phyloP scores from a whole-genome alignment of 2,113 vertebrate genomes.

The Epinephelus lanceolatus region DNA sequence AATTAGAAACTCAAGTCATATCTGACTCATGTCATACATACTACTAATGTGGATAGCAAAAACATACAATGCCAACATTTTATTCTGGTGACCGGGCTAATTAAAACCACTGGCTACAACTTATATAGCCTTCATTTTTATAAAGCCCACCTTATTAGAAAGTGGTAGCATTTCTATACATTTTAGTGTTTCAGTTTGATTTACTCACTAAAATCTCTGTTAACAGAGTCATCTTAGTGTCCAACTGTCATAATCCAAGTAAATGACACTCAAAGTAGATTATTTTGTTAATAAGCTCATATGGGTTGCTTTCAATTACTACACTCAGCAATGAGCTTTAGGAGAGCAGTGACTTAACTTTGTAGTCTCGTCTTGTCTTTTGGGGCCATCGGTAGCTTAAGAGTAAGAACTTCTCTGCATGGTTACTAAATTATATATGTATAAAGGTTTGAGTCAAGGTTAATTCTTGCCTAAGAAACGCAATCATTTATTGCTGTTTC shows the following conservation, averaged over 20 bases:
- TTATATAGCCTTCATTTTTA: not conserved
- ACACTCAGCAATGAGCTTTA: not conserved
- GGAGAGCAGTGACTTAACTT: not conserved
- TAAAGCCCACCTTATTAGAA: not conserved
- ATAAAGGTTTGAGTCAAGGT: not conserved
- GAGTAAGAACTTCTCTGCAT: not conserved
- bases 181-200: not conserved
- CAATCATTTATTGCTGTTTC: not conserved
- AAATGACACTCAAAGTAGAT: not conserved
- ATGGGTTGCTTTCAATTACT: too few species aligned
- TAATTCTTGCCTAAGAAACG: not conserved
- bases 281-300: not conserved
- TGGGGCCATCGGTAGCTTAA: not conserved
- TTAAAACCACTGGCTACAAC: not conserved
- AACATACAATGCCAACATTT: too few species aligned
- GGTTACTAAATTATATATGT: too few species aligned
- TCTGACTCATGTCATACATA: too few species aligned
- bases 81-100: too few species aligned
- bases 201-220: not conserved
- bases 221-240: not conserved
- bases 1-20: too few species aligned
- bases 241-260: not conserved
- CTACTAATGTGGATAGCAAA: too few species aligned
- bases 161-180: not conserved
- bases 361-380: not conserved